phyloP scores from a whole-genome alignment of 1,140 invertebrate species.

The Drosophila littoralis region DNA sequence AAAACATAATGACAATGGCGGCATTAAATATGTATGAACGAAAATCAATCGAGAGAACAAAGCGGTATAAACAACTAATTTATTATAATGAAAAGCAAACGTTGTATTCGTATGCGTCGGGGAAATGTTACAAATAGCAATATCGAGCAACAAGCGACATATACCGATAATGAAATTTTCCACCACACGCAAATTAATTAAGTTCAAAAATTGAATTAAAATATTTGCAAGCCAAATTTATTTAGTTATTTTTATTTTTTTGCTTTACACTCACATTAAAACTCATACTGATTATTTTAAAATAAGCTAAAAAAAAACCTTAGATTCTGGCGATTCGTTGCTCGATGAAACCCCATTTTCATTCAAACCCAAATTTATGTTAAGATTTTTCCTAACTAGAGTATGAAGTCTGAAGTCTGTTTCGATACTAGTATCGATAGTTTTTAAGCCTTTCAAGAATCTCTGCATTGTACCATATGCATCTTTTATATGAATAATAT shows the following conservation, averaged over 20 bases:
- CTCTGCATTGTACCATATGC: too few species aligned
- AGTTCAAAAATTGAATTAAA: not conserved
- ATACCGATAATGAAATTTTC: not conserved
- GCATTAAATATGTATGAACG: constrained; percentile 61
- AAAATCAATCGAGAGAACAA: constrained; percentile 40
- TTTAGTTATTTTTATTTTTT: not conserved
- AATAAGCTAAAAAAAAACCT: too few species aligned
- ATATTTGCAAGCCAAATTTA: not conserved
- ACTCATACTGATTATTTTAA: too few species aligned
- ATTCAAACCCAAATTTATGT: too few species aligned
- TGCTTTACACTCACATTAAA: too few species aligned
- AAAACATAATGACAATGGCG: constrained; percentile 31
- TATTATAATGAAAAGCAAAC: constrained; percentile 72
- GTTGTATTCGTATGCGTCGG: constrained; percentile 32
- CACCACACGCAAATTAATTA: not conserved
- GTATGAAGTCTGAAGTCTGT: too few species aligned
- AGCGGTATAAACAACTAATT: constrained; percentile 57
- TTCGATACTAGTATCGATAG: too few species aligned
- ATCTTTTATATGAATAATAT: too few species aligned
- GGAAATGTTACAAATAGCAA: constrained; percentile 22
- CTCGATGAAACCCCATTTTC: too few species aligned
- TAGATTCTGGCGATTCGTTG: too few species aligned
- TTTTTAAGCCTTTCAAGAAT: too few species aligned
- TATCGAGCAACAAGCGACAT: constrained; percentile 10
- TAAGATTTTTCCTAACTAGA: too few species aligned